Evolutionary conservation across 2,113 vertebrate species (phyloP).

Genomic region (Corydoras sp.): DNA sequence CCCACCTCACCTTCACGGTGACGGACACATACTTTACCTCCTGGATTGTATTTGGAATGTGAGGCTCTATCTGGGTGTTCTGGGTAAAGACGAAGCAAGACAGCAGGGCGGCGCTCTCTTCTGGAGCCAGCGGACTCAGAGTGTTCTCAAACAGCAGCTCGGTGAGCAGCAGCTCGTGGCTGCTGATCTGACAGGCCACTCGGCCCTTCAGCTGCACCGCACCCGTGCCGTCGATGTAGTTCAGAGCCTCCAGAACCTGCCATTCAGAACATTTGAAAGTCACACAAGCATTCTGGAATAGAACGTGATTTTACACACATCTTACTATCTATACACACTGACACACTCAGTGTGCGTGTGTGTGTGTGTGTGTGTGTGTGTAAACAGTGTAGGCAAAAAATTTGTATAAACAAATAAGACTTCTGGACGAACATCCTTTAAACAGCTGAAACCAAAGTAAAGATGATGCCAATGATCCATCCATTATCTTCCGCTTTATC

Average conservation of each 20-base stretch:
- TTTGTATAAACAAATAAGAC: too few species aligned
- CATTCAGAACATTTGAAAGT: neutral
- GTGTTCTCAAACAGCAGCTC: conserved; percentile 86
- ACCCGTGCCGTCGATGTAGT: conserved; percentile 74
- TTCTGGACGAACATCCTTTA: too few species aligned
- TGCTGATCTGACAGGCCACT: conserved; percentile 86
- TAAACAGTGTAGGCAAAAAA: too few species aligned
- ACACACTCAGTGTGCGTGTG: too few species aligned
- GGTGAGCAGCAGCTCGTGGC: conserved; percentile 82
- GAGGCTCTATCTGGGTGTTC: conserved; percentile 75
- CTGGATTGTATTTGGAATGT: conserved; percentile 73
- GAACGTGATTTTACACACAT: too few species aligned
- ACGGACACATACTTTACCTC: conserved; percentile 62
- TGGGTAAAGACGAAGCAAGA: conserved; percentile 82
- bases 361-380: too few species aligned
- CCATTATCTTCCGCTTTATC: too few species aligned
- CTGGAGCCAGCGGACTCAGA: conserved; percentile 76
- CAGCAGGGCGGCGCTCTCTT: conserved; percentile 85
- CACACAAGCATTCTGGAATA: neutral
- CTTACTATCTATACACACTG: too few species aligned
- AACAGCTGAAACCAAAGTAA: too few species aligned
- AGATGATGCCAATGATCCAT: too few species aligned
- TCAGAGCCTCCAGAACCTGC: conserved; percentile 79
- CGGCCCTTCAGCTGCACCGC: conserved; percentile 84
- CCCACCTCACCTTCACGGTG: too few species aligned